Conservation (phyloP, 2,797 vertebrate species). For the Sebastes umbrosus region DNA sequence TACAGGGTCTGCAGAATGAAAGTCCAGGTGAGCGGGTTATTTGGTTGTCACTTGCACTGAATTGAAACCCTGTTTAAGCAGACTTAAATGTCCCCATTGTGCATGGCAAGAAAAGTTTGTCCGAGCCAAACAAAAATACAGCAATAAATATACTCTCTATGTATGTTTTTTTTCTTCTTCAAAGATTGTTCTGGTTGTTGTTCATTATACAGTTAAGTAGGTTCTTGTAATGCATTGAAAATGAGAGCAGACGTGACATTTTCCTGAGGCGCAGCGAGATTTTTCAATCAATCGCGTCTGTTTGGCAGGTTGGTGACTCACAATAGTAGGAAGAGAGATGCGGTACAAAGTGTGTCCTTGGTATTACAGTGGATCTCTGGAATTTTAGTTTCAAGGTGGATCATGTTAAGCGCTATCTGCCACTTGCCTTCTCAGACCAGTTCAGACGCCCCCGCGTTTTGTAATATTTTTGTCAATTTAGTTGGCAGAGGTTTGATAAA, state of each 20-base stretch:
- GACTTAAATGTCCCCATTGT: not conserved
- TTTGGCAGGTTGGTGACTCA: constrained; percentile 16
- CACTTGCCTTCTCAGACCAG: not conserved
- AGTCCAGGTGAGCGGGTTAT: constrained; percentile 67
- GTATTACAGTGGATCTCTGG: not conserved
- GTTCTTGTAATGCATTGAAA: not conserved
- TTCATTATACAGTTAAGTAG: not conserved
- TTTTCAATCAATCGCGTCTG: not conserved
- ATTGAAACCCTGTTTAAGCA: not conserved
- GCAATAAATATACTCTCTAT: not conserved
- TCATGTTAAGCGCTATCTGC: not conserved
- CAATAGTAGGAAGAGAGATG: not conserved
- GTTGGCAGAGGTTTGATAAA: not conserved
- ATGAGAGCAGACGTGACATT: not conserved
- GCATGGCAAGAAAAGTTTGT: not conserved
- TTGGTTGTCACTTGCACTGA: not conserved
- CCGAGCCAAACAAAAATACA: not conserved
- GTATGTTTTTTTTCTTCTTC: not conserved
- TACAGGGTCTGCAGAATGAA: constrained; percentile 49
- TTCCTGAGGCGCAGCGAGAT: not conserved
- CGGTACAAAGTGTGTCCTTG: not conserved
- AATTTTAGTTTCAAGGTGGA: not conserved
- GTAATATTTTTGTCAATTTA: not conserved
- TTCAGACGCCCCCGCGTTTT: not conserved
- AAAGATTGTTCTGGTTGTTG: not conserved